These are phyloP conservation scores for Rhamnusium bicolor DNA, from an alignment of 2,888 invertebrate genomes.

Conservation along the genomic window DNA sequence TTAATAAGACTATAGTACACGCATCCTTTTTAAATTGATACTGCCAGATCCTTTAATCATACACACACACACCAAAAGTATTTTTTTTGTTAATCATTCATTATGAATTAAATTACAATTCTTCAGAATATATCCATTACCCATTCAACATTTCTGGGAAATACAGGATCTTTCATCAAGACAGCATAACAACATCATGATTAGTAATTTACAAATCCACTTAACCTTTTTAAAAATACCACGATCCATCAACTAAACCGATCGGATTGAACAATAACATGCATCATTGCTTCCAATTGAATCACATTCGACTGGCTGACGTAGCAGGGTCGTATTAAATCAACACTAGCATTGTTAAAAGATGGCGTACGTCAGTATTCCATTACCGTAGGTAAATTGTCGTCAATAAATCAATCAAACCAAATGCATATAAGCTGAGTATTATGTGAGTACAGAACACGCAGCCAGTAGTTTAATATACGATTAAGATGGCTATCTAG, in stretches of 20 bases:
- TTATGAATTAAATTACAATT: not conserved
- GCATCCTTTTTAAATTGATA: too few species aligned
- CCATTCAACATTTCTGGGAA: not conserved
- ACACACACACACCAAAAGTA: too few species aligned
- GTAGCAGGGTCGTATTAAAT: constrained; percentile 53
- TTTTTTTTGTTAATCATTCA: too few species aligned
- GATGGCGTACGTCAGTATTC: constrained; percentile 52
- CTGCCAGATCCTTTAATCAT: too few species aligned
- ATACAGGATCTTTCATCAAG: not conserved
- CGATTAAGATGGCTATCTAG: not conserved
- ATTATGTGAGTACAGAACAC: not conserved
- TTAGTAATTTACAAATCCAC: constrained; percentile 40
- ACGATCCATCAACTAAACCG: constrained; percentile 53
- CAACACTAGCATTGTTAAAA: constrained; percentile 55
- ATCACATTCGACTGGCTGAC: constrained; percentile 54
- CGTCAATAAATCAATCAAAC: constrained; percentile 57
- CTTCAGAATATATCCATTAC: not conserved
- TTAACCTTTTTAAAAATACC: constrained; percentile 49
- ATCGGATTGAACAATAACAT: constrained; percentile 42
- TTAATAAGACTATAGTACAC: too few species aligned
- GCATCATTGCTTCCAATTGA: constrained; percentile 54
- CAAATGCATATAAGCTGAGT: not conserved
- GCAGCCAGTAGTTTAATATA: not conserved
- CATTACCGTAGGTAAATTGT: constrained; percentile 51
- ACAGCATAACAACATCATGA: constrained; percentile 1